Percentiles rank a stretch among this genome's conserved stretches.
These are phyloP conservation scores for Hormaphis cornu DNA, from an alignment of 1,140 invertebrate genomes.

Conservation along the genomic window DNA sequence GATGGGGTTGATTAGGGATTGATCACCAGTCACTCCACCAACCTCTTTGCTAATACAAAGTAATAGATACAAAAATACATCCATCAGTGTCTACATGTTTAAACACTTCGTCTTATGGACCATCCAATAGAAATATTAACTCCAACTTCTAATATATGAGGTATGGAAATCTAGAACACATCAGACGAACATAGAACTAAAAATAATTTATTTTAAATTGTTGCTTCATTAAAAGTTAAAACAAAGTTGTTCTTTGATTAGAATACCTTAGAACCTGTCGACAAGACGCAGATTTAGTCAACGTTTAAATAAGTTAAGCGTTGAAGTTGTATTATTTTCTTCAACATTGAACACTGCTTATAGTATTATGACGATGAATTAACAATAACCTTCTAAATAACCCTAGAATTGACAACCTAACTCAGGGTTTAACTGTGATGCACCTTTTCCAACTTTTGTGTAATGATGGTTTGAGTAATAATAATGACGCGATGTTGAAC, in stretches of 20 bases:
- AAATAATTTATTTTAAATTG: conserved; percentile 14
- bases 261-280: conserved; percentile 11
- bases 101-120: conserved; percentile 10
- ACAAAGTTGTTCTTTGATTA: conserved; percentile 6
- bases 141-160: conserved; percentile 17
- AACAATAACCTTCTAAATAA: background rate
- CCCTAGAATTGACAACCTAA: conserved; percentile 15
- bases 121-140: conserved; percentile 11
- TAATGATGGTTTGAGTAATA: background rate
- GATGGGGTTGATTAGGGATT: conserved; percentile 13
- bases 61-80: conserved; percentile 14
- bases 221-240: background rate
- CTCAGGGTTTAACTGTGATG: conserved; percentile 2
- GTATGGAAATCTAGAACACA: conserved; percentile 18
- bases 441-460: conserved; percentile 2
- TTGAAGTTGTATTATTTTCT: conserved; percentile 11
- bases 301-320: background rate
- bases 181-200: conserved; percentile 16
- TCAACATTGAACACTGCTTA: conserved; percentile 2
- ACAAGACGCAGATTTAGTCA: background rate
- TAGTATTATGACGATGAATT: background rate
- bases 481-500: conserved; percentile 3
- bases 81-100: background rate
- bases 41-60: conserved; percentile 12
- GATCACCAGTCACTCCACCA: conserved; percentile 13